These are phyloP conservation scores for Cyprinodon brontotheroides DNA, from an alignment of 2,113 vertebrate species.

Conservation along the genomic window DNA sequence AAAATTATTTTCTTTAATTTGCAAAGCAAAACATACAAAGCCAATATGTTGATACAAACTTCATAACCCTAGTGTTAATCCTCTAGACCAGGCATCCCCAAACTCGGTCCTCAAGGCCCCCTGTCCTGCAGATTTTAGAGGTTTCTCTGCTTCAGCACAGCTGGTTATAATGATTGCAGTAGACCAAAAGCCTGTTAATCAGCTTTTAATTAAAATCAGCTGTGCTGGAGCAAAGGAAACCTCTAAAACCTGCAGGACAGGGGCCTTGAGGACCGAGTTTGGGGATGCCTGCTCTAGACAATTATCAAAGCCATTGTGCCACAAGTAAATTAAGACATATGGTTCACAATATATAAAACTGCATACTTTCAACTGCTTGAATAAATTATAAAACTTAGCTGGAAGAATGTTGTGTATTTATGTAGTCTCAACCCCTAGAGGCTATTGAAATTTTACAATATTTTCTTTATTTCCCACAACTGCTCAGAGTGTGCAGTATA, in stretches of 20 bases:
- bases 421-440: conserved; percentile 39
- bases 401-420: conserved; percentile 39
- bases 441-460: conserved; percentile 25
- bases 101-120: no score
- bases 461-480: conserved; percentile 16
- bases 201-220: no score
- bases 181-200: no score
- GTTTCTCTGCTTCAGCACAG: no score
- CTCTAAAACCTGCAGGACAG: no score
- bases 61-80: neutral
- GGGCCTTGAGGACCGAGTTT: no score
- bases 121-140: no score
- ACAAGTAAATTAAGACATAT: conserved; percentile 47
- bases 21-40: neutral
- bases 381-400: conserved; percentile 45
- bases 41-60: neutral
- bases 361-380: conserved; percentile 31
- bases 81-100: no score
- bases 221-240: no score
- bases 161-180: no score
- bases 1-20: neutral
- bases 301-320: conserved; percentile 30
- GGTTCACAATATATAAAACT: conserved; percentile 36
- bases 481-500: conserved; percentile 17
- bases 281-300: neutral